Conservation (phyloP, 2,113 vertebrate species). For the Rana temporaria region DNA sequence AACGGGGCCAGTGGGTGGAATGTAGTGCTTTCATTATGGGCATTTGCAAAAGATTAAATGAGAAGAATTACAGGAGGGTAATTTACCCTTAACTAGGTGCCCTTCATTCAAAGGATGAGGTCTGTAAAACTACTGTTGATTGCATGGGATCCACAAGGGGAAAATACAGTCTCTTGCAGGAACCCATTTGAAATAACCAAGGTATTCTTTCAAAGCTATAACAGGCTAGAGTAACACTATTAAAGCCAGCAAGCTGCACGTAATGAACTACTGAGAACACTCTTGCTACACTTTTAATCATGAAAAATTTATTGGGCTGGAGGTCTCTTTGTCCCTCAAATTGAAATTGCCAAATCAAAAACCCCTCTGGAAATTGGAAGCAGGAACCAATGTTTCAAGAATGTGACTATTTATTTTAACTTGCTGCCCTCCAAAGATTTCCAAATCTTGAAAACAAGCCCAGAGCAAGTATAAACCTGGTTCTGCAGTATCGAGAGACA, state of each 20-base stretch:
- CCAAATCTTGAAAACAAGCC: constrained; percentile 53
- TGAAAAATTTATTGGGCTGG: constrained; percentile 58
- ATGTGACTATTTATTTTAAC: constrained; percentile 50
- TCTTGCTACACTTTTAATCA: constrained; percentile 62
- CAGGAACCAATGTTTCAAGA: constrained; percentile 32
- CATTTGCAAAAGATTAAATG: constrained; percentile 65
- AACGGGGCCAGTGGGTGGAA: constrained; percentile 62
- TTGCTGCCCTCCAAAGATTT: constrained; percentile 48
- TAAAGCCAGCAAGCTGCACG: constrained; percentile 62
- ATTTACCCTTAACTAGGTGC: constrained; percentile 68
- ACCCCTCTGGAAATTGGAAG: constrained; percentile 58
- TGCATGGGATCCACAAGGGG: constrained; percentile 52
- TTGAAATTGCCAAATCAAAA: constrained; percentile 59
- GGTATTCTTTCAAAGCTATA: constrained; percentile 53
- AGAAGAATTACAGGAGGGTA: constrained; percentile 67
- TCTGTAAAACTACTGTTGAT: constrained; percentile 60
- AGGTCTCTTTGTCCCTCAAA: constrained; percentile 51
- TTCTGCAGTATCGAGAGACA: constrained; percentile 38
- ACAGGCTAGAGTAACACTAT: constrained; percentile 59
- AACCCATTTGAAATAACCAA: constrained; percentile 57
- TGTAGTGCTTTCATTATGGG: constrained; percentile 58
- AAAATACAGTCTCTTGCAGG: constrained; percentile 55
- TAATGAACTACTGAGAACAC: constrained; percentile 59
- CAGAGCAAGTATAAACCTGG: constrained; percentile 50
- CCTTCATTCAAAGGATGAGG: constrained; percentile 66